Percentiles rank a stretch among this genome's conserved stretches.
Conservation (phyloP, 2,113 vertebrate species). For the Nothocercus julius region DNA sequence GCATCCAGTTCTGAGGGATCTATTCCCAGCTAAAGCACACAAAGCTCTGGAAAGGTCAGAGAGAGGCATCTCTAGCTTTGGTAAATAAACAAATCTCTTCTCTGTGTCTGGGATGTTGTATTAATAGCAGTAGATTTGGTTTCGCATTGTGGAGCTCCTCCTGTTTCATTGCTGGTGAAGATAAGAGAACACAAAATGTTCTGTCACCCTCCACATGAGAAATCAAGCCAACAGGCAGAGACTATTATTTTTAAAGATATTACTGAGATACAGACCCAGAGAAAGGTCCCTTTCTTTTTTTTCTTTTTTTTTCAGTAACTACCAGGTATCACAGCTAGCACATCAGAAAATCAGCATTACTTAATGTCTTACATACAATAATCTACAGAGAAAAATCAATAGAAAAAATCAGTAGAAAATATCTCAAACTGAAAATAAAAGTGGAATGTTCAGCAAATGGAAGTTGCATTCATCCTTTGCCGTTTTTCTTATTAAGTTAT, state of each 20-base stretch:
- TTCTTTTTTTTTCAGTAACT: conserved; percentile 65
- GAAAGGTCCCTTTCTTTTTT: conserved; percentile 4
- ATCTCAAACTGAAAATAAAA: conserved; percentile 68
- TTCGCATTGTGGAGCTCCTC: conserved; percentile 78
- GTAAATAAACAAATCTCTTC: conserved; percentile 77
- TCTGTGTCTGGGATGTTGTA: conserved; percentile 73
- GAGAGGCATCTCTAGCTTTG: conserved; percentile 75
- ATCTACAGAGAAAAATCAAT: conserved; percentile 69
- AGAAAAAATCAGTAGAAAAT: conserved; percentile 53
- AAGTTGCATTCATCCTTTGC: background rate
- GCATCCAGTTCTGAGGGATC: conserved; percentile 44
- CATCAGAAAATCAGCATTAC: conserved; percentile 59
- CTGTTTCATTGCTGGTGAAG: conserved; percentile 69
- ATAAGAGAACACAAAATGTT: conserved; percentile 80
- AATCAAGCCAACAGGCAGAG: conserved; percentile 60
- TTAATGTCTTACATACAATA: conserved; percentile 52
- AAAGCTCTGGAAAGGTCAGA: conserved; percentile 63
- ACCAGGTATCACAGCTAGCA: conserved; percentile 69
- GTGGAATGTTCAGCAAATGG: background rate
- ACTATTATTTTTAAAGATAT: conserved; percentile 64
- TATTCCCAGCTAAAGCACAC: conserved; percentile 58
- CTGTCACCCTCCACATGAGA: conserved; percentile 62
- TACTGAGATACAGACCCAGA: conserved; percentile 43
- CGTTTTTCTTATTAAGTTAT: background rate
- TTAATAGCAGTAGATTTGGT: conserved; percentile 83